Evolutionary conservation across 2,113 vertebrate species (phyloP), one percentile per base, ranked within the genome.

Genomic region (Prunella himalayana): DNA sequence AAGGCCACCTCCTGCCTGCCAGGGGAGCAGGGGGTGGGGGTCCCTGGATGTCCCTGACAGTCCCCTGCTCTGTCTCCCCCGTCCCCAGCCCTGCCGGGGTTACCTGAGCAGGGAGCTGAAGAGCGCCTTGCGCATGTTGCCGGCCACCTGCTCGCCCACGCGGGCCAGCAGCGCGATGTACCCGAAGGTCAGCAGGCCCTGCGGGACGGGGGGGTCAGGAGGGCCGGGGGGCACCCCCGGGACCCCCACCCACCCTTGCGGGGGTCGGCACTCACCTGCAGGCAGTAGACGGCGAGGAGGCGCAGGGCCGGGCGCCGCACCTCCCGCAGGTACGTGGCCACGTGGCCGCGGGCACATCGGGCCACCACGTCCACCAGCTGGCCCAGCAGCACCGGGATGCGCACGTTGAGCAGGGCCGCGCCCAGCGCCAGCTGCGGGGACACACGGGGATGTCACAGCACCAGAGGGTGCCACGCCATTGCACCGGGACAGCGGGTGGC

Each of bases 1-100:
- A 99, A 99, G 10, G 98, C 98, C 42, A 99, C 97, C 37, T 99
- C 99, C 97, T 99, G 99, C 72, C 99, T 99, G 97, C 37, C 37
- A 5, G n/a, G 39, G 41, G 20, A 31, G 45, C 1, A 3, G 66
- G 33, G 51, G 61, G 66, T 11, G 37, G 47, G 60, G 35, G n/a
- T 15, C 53, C 71, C 50, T 3, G 44, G 1, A 1, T 23, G 3
- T 30, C 27, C 28, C 37, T 37, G 37, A 37, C 37, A 9, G 37
- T 37, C 37, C 37, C 37, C 37, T 37, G 37, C 37, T 37, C 37
- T 37, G 3, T 2, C 33, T 9, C 23, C 7, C 23, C 50, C 7
- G 1, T 2, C 15, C 71, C 53, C 12, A 0, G 15, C 70, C 70
- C 61, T 3, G 16, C 51, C 0, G 6, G 5, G 33, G 12, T 59